Base-by-base conservation (phyloP, 2,113 vertebrate species). In the Chroicocephalus ridibundus region DNA sequence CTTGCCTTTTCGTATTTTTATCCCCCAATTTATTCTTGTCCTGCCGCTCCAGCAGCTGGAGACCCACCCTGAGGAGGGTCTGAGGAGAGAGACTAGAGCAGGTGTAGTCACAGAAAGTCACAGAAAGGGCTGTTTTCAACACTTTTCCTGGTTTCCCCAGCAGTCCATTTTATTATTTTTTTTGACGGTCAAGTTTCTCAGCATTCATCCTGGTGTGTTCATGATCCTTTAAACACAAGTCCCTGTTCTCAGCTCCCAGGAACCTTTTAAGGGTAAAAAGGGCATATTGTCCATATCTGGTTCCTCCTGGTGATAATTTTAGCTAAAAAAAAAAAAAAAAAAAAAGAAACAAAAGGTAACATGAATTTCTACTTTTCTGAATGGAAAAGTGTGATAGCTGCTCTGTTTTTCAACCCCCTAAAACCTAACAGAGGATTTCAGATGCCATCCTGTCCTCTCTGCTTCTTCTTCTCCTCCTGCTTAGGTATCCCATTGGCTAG, bases 1-100 rank as follows among this genome's bases (percentile, higher is more conserved):
- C 54, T 95, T 61, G 71, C 5, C 5, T 82, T 86, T 93, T 93
- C 32, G 34, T 71, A 93, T 96, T 82, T 97, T 96, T 94, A 90
- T 90, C 96, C 61, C 58, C 29, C 22, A 40, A 68, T 84, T 91
- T 95, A 44, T 91, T 96, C 90, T n/a, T 79, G 29, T 78, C n/a
- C 51, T 88, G 40, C 38, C 2, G 15, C 22, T 68, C 55, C 57
- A 82, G 65, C 17, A 47, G 32, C 65, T 68, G 18, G 20, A 36
- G 7, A 15, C 11, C n/a, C 15, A 38, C 55, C 26, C 15, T 29
- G 22, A 55, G 14, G 9, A 65, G 16, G 52, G 26, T 44, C 84
- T 71, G 38, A 65, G 40, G 36, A 91, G 27, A 8, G 27, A 40
- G 46, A 58, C 47, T 42, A 58, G 14, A 60, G 64, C 34, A 77